Conservation (phyloP, 2,113 vertebrate genomes). For the Phasianus colchicus region DNA sequence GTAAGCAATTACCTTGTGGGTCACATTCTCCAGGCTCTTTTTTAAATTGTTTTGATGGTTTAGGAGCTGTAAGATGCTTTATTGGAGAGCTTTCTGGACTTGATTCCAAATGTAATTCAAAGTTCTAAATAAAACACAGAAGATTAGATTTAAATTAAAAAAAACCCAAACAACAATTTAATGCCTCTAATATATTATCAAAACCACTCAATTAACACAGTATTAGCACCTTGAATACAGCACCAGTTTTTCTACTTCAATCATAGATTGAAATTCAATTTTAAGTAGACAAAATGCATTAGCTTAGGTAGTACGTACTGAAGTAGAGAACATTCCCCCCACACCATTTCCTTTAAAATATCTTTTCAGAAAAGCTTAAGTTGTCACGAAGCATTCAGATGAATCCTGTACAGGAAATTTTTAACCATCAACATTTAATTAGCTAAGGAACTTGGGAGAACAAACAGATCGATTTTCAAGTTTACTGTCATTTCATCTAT, state of each 20-base stretch:
- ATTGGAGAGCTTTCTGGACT: constrained; percentile 74
- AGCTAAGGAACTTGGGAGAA: background rate
- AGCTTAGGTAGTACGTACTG: background rate
- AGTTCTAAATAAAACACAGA: constrained; percentile 71
- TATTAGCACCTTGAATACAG: background rate
- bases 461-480: background rate
- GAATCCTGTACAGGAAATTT: background rate
- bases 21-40: constrained; percentile 69
- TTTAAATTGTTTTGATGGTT: constrained; percentile 65
- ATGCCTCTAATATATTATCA: background rate
- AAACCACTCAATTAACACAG: background rate
- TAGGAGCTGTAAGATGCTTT: constrained; percentile 59
- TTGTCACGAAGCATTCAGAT: background rate
- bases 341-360: background rate
- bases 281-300: background rate
- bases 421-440: background rate
- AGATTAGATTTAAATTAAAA: background rate
- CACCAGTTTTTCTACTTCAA: background rate
- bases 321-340: background rate
- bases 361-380: background rate
- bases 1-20: constrained; percentile 74
- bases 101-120: constrained; percentile 72
- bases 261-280: background rate
- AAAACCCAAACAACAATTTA: background rate
- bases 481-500: background rate